These are phyloP conservation scores for Actinia equina DNA, from an alignment of 64 coral and sea anemone genomes.

Conservation along the genomic window DNA sequence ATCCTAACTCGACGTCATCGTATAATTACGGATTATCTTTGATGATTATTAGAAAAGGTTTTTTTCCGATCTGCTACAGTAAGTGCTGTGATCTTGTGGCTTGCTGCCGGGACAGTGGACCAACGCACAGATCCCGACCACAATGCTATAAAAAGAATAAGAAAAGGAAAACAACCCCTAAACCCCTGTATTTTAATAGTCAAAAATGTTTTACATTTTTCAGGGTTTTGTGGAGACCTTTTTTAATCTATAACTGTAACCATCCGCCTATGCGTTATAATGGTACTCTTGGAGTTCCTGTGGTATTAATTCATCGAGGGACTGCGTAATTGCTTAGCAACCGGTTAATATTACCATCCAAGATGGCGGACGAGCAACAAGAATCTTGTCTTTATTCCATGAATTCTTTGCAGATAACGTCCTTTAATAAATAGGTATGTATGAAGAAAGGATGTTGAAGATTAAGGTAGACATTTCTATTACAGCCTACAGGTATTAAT, in stretches of 20 bases:
- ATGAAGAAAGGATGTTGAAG: neutral
- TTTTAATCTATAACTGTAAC: too few relatives aligned
- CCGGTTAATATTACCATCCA: neutral
- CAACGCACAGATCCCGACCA: neutral
- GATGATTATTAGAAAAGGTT: neutral
- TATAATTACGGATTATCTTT: neutral
- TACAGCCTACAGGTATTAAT: too few relatives aligned
- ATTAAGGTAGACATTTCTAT: neutral
- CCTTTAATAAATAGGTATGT: neutral
- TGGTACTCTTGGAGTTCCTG: neutral
- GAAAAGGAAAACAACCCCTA: neutral
- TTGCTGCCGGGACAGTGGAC: neutral
- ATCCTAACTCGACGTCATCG: neutral
- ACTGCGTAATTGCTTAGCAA: slow-evolving; percentile 11
- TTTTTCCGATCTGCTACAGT: neutral
- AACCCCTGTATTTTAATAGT: neutral
- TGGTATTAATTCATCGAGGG: neutral
- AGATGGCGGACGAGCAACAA: slow-evolving; percentile 31
- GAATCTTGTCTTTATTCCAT: neutral
- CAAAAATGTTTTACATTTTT: too few relatives aligned
- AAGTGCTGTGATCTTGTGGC: neutral
- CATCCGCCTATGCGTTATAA: too few relatives aligned
- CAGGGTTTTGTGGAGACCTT: too few relatives aligned
- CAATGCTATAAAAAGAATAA: neutral
- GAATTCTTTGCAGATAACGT: neutral